These are phyloP conservation scores for Cephus spinipes DNA, from an alignment of 2,888 invertebrate genomes.

Conservation along the genomic window DNA sequence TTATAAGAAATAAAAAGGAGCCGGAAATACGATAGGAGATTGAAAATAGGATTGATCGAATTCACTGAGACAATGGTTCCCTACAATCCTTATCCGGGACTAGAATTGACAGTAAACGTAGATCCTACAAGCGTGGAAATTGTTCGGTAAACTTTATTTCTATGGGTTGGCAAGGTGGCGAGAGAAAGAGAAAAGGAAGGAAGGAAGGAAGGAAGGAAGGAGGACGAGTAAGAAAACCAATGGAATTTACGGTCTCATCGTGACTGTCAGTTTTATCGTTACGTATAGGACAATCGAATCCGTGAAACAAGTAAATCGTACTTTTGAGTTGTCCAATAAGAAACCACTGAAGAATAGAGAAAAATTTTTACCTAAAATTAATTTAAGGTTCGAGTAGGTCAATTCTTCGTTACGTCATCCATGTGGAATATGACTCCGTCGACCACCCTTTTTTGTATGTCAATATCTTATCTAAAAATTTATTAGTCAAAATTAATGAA, in stretches of 20 bases:
- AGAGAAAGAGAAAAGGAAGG: not conserved
- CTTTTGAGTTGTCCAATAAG: constrained; percentile 27
- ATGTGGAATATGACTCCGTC: too few species aligned
- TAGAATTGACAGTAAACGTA: not conserved
- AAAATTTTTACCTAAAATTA: constrained; percentile 25
- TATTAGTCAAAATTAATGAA: too few species aligned
- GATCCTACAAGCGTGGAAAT: constrained; percentile 18
- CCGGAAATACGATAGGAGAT: not conserved
- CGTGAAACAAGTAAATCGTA: not conserved
- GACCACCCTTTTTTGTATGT: too few species aligned
- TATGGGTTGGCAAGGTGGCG: not conserved
- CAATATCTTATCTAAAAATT: too few species aligned
- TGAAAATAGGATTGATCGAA: not conserved
- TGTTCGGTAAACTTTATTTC: constrained; percentile 28
- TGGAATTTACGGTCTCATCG: constrained; percentile 21
- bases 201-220: not conserved
- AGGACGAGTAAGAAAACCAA: constrained; percentile 25
- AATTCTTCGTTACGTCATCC: too few species aligned
- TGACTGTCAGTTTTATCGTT: not conserved
- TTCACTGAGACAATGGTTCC: not conserved
- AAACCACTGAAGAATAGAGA: constrained; percentile 34
- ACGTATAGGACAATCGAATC: constrained; percentile 3
- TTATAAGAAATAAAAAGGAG: not conserved
- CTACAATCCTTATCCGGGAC: not conserved
- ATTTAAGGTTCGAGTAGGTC: not conserved